Conservation (phyloP, 2,888 invertebrate genomes). For the Hyalella azteca region DNA sequence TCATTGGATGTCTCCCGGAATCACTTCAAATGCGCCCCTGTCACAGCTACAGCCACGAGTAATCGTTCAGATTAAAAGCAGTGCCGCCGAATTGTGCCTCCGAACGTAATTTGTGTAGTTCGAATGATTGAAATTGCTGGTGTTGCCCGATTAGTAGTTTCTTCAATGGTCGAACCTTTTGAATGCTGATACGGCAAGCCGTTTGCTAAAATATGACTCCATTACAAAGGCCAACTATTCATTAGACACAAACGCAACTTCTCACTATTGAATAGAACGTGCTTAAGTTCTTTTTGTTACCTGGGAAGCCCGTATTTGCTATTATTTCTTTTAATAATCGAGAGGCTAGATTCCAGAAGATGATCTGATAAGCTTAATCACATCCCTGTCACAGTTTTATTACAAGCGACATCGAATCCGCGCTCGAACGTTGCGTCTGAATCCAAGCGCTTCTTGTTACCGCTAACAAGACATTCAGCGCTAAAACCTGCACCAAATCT, state of each 20-base stretch:
- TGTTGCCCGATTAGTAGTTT: constrained; percentile 19
- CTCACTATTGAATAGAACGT: constrained; percentile 14
- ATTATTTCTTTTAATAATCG: constrained; percentile 35
- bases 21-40: constrained; percentile 36
- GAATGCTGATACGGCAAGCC: constrained; percentile 28
- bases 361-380: constrained; percentile 23
- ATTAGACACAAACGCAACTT: constrained; percentile 33
- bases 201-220: constrained; percentile 33
- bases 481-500: too few species aligned
- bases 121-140: constrained; percentile 31
- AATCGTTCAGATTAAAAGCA: constrained; percentile 28
- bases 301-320: constrained; percentile 18
- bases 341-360: constrained; percentile 2
- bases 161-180: constrained; percentile 18
- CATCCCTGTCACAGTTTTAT: constrained; percentile 18
- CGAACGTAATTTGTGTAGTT: constrained; percentile 20
- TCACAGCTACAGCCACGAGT: constrained; percentile 6
- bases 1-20: constrained; percentile 31
- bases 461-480: too few species aligned
- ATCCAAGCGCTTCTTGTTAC: too few species aligned
- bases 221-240: constrained; percentile 18
- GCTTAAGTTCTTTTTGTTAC: constrained; percentile 4
- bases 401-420: background rate
- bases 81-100: constrained; percentile 14
- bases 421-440: too few species aligned